Percentiles rank a stretch among this genome's conserved stretches.
These are phyloP conservation scores for Drosophila limbata DNA, from an alignment of 2,888 invertebrate genomes.

Conservation along the genomic window DNA sequence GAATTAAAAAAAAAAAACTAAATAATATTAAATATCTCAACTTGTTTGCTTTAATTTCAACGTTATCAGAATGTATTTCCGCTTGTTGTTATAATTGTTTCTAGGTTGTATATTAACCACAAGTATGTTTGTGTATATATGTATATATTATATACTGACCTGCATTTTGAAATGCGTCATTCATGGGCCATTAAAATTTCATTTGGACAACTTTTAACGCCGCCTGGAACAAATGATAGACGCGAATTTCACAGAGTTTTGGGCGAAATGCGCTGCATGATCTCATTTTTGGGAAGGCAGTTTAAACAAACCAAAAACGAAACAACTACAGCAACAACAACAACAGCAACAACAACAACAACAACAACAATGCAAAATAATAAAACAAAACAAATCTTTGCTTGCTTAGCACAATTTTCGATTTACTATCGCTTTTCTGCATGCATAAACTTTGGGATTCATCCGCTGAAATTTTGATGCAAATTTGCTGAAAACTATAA, in stretches of 20 bases:
- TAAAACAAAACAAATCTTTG: conserved; percentile 33
- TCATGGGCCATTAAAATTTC: conserved; percentile 11
- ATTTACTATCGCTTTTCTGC: conserved; percentile 14
- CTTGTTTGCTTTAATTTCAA: conserved; percentile 7
- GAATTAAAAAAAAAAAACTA: background rate
- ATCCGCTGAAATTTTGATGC: conserved; percentile 12
- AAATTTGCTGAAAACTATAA: conserved; percentile 1
- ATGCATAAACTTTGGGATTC: conserved; percentile 13
- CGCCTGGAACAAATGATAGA: conserved; percentile 10
- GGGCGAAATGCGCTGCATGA: conserved; percentile 29
- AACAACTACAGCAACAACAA: conserved; percentile 11
- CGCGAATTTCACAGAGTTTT: conserved; percentile 17
- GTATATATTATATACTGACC: conserved; percentile 26
- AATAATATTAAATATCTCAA: background rate
- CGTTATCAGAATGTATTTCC: conserved; percentile 23
- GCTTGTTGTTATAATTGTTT: conserved; percentile 6
- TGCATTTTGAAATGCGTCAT: conserved; percentile 36
- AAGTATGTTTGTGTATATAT: background rate
- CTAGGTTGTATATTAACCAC: background rate
- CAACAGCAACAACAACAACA: conserved; percentile 1
- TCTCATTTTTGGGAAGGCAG: conserved; percentile 43
- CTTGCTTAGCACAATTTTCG: conserved; percentile 47
- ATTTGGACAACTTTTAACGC: conserved; percentile 17
- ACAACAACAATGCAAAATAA: background rate
- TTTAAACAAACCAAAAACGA: conserved; percentile 37